Evolutionary conservation across 2,888 invertebrate genomes (phyloP).

Genomic region (Synanthedon tipuliformis): DNA sequence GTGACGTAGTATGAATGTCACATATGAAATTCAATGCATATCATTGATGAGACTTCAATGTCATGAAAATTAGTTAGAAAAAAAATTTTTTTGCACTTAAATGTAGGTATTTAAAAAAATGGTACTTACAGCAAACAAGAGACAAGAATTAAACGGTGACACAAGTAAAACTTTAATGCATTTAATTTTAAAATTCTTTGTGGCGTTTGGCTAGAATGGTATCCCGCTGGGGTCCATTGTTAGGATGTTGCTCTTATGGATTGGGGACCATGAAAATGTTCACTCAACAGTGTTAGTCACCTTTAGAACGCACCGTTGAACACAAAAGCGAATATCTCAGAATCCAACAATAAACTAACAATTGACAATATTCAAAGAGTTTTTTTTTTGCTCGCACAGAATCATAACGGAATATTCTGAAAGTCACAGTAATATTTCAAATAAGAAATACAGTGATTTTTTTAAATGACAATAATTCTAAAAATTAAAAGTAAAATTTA

Average conservation of each 20-base stretch:
- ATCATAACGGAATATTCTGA: constrained; percentile 40
- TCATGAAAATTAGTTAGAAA: too few relatives aligned
- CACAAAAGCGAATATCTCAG: constrained; percentile 64
- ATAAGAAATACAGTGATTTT: too few relatives aligned
- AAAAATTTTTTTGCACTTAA: too few relatives aligned
- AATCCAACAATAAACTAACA: constrained; percentile 68
- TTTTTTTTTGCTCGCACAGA: constrained; percentile 34
- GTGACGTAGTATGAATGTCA: too few relatives aligned
- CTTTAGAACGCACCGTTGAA: constrained; percentile 60
- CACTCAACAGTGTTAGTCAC: constrained; percentile 14
- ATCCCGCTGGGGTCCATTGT: constrained; percentile 59
- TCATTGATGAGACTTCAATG: too few relatives aligned
- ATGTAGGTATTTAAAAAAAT: too few relatives aligned
- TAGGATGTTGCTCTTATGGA: constrained; percentile 44
- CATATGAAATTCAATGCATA: too few relatives aligned
- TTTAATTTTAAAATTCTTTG: background rate
- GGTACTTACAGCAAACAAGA: too few relatives aligned
- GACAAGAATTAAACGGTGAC: too few relatives aligned
- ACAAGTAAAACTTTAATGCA: background rate
- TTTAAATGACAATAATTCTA: too few relatives aligned
- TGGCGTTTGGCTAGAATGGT: constrained; percentile 41
- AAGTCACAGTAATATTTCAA: too few relatives aligned
- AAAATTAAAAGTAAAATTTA: too few relatives aligned
- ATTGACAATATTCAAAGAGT: constrained; percentile 56
- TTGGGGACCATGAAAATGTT: constrained; percentile 29